These are phyloP conservation scores for Hipposideros larvatus DNA, from an alignment of 2,797 vertebrate species.

Conservation along the genomic window DNA sequence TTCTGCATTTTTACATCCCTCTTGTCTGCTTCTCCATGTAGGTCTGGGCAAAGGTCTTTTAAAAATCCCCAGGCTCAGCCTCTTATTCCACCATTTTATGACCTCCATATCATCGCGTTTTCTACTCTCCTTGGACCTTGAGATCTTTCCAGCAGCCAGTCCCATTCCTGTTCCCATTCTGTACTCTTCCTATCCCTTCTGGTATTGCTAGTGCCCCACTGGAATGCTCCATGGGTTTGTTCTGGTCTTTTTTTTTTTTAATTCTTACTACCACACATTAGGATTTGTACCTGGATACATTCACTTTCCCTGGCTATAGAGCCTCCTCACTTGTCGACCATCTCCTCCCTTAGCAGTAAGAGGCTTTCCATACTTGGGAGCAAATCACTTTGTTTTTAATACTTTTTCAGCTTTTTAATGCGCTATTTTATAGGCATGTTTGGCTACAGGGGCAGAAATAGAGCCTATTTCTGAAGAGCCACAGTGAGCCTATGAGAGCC, in stretches of 20 bases:
- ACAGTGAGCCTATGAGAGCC: neutral
- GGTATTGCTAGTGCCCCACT: neutral
- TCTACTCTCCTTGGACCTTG: neutral
- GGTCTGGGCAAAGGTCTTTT: neutral
- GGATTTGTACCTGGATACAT: neutral
- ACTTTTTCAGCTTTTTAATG: neutral
- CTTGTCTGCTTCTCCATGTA: neutral
- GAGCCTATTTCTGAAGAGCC: neutral
- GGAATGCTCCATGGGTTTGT: neutral
- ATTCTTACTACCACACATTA: neutral
- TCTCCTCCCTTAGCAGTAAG: neutral
- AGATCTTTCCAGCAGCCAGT: neutral
- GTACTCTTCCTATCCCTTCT: neutral
- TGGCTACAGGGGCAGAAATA: neutral
- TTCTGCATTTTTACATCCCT: neutral
- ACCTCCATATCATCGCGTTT: neutral
- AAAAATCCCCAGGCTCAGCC: neutral
- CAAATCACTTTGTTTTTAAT: neutral
- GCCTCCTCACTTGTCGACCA: neutral
- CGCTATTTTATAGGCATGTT: neutral
- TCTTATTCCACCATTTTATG: neutral
- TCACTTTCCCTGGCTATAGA: neutral
- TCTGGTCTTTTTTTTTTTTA: neutral
- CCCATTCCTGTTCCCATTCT: neutral
- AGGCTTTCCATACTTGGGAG: neutral